These are phyloP conservation scores for Prorops nasuta DNA, from an alignment of 1,140 invertebrate species.

Conservation along the genomic window DNA sequence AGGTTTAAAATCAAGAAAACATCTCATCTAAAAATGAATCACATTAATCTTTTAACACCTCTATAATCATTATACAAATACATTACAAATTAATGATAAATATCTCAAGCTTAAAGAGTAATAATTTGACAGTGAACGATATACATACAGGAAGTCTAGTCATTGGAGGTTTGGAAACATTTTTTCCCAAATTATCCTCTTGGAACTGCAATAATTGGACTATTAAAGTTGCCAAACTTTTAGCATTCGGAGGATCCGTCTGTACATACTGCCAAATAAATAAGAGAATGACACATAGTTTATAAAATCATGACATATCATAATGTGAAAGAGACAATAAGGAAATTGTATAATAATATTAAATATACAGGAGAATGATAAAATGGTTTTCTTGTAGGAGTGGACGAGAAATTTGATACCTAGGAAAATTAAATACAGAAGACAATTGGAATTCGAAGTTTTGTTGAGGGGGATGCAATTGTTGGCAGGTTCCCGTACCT, in stretches of 20 bases:
- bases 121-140: slow-evolving; percentile 5
- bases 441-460: too few species aligned
- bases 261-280: slow-evolving; percentile 70
- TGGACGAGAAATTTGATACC: too few species aligned
- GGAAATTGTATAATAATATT: not conserved
- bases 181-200: slow-evolving; percentile 93
- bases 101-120: too few species aligned
- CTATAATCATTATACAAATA: too few species aligned
- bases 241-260: slow-evolving; percentile 92
- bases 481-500: slow-evolving; percentile 64
- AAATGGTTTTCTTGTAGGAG: too few species aligned
- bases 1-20: slow-evolving; percentile 93
- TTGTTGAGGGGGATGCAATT: not conserved
- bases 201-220: slow-evolving; percentile 93
- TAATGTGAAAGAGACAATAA: not conserved
- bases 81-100: too few species aligned
- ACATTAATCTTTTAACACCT: too few species aligned
- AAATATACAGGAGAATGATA: not conserved
- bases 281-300: slow-evolving; percentile 44
- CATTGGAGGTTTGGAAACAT: slow-evolving; percentile 83
- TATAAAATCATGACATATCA: not conserved
- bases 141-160: slow-evolving; percentile 78
- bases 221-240: slow-evolving; percentile 79
- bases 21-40: slow-evolving; percentile 74
- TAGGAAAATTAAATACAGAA: too few species aligned